Evolutionary conservation across 2,113 vertebrate genomes (phyloP).

Genomic region (Addax nasomaculatus): DNA sequence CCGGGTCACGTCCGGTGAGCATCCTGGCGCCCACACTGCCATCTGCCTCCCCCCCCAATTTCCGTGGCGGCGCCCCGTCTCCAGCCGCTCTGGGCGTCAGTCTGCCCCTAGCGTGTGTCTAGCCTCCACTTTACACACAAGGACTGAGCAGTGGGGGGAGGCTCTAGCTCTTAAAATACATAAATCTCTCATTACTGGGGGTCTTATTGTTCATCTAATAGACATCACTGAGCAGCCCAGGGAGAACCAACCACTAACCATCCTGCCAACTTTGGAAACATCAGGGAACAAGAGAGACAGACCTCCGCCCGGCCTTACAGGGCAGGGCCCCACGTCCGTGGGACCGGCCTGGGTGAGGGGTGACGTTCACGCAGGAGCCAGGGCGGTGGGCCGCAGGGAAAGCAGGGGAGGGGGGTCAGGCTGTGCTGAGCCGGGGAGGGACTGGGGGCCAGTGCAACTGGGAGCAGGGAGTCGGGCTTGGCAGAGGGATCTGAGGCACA

Average conservation of each 20-base stretch:
- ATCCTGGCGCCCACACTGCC: neutral
- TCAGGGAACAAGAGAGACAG: neutral
- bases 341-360: accelerated
- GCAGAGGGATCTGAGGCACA: neutral
- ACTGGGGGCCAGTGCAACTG: neutral
- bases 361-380: accelerated
- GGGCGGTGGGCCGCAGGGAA: neutral
- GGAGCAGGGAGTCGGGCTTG: neutral
- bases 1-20: accelerated
- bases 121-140: neutral
- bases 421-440: no score
- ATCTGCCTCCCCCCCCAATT: accelerated
- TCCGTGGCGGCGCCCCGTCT: accelerated
- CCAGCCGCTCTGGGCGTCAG: neutral
- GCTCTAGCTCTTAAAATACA: neutral
- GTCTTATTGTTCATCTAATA: neutral
- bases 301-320: accelerated
- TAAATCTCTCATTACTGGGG: neutral
- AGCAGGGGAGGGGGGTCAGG: neutral
- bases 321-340: accelerated
- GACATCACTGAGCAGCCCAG: neutral
- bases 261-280: neutral
- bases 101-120: neutral
- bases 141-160: neutral
- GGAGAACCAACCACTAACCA: neutral